Conservation (phyloP, 2,113 vertebrate species). For the Gopherus evgoodei region DNA sequence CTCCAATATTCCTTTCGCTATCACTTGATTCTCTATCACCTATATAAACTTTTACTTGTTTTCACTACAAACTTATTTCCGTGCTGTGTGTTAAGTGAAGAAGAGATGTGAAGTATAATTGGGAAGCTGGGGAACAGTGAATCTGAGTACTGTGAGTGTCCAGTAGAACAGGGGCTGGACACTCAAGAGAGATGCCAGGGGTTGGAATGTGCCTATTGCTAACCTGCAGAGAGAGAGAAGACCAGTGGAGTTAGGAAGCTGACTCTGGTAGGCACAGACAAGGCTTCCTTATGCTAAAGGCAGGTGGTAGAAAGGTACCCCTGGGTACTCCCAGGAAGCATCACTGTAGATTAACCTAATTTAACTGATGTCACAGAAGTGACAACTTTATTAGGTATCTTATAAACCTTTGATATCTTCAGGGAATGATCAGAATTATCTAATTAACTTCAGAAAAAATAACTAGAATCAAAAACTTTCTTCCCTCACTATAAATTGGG, state of each 20-base stretch:
- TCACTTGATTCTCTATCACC: background rate
- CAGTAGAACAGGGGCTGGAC: no score
- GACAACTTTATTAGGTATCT: background rate
- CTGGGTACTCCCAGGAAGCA: background rate
- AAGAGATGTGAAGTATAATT: background rate
- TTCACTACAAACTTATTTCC: background rate
- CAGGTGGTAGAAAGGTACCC: no score
- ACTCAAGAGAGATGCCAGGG: no score
- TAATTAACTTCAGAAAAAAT: background rate
- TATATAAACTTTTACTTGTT: background rate
- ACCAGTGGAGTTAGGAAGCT: no score
- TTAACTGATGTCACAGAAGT: background rate
- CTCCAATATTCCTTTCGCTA: background rate
- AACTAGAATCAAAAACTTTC: background rate
- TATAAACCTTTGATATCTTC: fast-evolving
- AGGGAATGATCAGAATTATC: background rate
- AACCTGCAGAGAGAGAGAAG: no score
- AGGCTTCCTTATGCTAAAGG: no score
- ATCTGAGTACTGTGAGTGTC: background rate
- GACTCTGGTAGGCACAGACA: no score
- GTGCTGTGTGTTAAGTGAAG: background rate
- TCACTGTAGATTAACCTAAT: background rate
- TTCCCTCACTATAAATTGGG: background rate
- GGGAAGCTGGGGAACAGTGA: background rate
- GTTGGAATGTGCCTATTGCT: no score